A percentile compares a stretch with the other conserved stretches of the same genome.
phyloP scores from a whole-genome alignment of 2,113 vertebrate species.

The Loxodonta africana region DNA sequence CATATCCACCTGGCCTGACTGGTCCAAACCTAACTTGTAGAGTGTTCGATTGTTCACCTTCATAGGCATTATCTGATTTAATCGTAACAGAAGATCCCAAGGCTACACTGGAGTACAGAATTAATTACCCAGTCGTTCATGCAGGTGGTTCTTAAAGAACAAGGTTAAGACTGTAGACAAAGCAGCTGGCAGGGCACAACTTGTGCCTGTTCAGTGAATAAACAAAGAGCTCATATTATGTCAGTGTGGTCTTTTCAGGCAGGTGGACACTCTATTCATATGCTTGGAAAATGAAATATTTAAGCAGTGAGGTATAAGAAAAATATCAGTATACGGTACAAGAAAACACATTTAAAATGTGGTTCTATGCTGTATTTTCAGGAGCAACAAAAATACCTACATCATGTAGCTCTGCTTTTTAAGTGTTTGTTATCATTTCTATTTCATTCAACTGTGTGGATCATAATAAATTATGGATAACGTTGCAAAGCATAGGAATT shows the following conservation, averaged over 20 bases:
- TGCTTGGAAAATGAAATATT: constrained; percentile 51
- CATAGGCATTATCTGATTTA: neutral
- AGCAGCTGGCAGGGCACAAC: constrained; percentile 59
- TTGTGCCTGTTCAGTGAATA: constrained; percentile 52
- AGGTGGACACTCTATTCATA: constrained; percentile 50
- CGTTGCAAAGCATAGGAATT: no score
- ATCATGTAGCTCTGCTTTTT: neutral
- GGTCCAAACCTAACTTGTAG: neutral
- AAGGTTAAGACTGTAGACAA: constrained; percentile 57
- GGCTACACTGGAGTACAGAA: neutral
- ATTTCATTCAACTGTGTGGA: neutral
- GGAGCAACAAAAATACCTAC: neutral
- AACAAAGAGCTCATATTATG: constrained; percentile 52
- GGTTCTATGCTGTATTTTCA: neutral
- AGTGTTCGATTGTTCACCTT: neutral
- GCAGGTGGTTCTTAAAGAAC: constrained; percentile 65
- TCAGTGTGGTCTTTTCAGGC: constrained; percentile 10
- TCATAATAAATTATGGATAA: no score
- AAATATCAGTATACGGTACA: neutral
- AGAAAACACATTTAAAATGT: constrained; percentile 25
- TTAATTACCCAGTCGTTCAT: constrained; percentile 46
- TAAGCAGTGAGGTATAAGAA: constrained; percentile 9
- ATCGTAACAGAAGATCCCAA: constrained; percentile 55
- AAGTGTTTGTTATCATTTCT: constrained; percentile 30
- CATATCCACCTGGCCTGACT: neutral